These are phyloP conservation scores for Dicentrarchus labrax DNA, from an alignment of 2,113 vertebrate species.

Conservation along the genomic window DNA sequence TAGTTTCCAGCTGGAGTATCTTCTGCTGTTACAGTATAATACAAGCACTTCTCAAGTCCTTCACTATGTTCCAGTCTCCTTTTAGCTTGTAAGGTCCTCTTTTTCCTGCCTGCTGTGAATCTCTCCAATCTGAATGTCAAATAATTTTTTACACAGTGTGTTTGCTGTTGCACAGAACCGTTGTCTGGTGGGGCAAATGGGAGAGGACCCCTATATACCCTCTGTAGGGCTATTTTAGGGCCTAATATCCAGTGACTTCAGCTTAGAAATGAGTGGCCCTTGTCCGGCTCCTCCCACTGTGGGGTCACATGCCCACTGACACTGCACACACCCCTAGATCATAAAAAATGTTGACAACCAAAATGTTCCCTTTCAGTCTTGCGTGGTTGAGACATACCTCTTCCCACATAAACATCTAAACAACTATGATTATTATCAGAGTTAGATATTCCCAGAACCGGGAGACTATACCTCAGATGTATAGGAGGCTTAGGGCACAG, in stretches of 20 bases:
- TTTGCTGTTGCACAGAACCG: slow-evolving; percentile 30
- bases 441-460: slow-evolving; percentile 2
- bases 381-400: slow-evolving; percentile 16
- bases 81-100: slow-evolving; percentile 14
- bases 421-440: not conserved
- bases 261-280: slow-evolving; percentile 71
- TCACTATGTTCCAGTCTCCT: slow-evolving; percentile 10
- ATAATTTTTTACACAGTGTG: not conserved
- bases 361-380: slow-evolving; percentile 45
- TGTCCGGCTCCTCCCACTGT: slow-evolving; percentile 58
- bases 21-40: slow-evolving; percentile 17
- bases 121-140: slow-evolving; percentile 13
- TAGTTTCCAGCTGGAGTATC: slow-evolving; percentile 13
- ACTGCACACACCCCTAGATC: slow-evolving; percentile 41
- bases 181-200: slow-evolving; percentile 44
- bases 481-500: not conserved
- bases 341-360: slow-evolving; percentile 76
- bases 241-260: slow-evolving; percentile 81
- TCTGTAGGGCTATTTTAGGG: slow-evolving; percentile 84
- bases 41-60: slow-evolving; percentile 39
- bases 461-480: not conserved
- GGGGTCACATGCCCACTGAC: slow-evolving; percentile 72
- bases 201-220: slow-evolving; percentile 79
- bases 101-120: slow-evolving; percentile 14
- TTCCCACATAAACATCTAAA: slow-evolving; percentile 43